Evolutionary conservation across 1,140 invertebrate species (phyloP), one percentile per base, ranked within the genome.

Genomic region (Microvelia longipes): DNA sequence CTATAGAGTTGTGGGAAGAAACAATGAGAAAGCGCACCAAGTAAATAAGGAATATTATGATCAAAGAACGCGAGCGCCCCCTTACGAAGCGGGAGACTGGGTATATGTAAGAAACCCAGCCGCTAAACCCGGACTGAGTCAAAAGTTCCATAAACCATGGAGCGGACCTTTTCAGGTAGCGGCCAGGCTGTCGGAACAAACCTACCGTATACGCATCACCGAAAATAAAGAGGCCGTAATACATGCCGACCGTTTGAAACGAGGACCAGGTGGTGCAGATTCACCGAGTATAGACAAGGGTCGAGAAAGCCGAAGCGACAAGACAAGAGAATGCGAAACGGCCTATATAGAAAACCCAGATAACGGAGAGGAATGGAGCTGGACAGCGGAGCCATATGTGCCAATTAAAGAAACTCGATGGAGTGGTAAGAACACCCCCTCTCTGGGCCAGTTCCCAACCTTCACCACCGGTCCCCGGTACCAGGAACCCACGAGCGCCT

Each of bases 121-220:
- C 66, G 24, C 14, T 15, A 28, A 28, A 28, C 26, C 66, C 11
- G 66, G 66, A 15, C 2, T 28, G 15, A 28, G 66, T 29, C 2
- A 14, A 2, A 67, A 67, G 66, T 67, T 67, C 29, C 66, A 67
- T 24, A 5, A 27, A n/a, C 66, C 66, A 27, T 67, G 66, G 66
- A 28, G 2, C 11, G 66, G 66, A 15, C 66, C 66, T 5, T 27
- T 27, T 29, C 2, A 15, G 24, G 24, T 67, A 28, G 11, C 11
- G 24, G 28, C 11, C 2, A 67, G 29, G 29, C 66, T 67, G 11
- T 67, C 66, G 2, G 26, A 27, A 11, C 2, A 5, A 2, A 67
- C 11, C 66, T 67, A 67, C 29, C 66, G 28, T 2, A 2, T 67
- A 27, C 2, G 14, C 2, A 5, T 67, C 2, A 5, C 66, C 13